These are phyloP conservation scores for Sipha maydis DNA, from an alignment of 2,888 invertebrate species.

Conservation along the genomic window DNA sequence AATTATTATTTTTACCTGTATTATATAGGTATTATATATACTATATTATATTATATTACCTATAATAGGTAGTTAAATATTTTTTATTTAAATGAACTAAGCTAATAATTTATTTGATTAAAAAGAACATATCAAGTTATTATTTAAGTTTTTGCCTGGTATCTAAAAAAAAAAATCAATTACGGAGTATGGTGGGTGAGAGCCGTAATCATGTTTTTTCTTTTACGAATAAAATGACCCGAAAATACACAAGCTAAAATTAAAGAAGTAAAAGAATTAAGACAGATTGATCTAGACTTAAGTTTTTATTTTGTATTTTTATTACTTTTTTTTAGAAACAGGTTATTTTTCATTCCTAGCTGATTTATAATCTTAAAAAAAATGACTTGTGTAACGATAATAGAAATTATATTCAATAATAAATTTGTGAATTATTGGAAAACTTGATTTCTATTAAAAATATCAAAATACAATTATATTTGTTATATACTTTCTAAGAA, in stretches of 20 bases:
- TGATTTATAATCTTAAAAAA: neutral
- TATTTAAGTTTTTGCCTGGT: too few species aligned
- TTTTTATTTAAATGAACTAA: neutral
- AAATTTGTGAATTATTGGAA: neutral
- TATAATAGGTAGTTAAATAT: too few species aligned
- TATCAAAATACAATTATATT: neutral
- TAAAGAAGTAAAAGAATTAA: slow-evolving; percentile 47
- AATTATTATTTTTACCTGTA: neutral
- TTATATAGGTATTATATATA: too few species aligned
- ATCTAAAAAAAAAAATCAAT: neutral
- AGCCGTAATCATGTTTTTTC: neutral
- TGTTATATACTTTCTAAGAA: neutral
- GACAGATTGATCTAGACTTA: slow-evolving; percentile 23
- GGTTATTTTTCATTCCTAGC: neutral
- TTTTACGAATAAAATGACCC: slow-evolving; percentile 43
- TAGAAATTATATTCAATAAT: neutral
- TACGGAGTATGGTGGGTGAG: neutral
- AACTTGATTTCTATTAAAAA: too few species aligned
- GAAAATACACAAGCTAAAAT: slow-evolving; percentile 7
- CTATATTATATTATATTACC: too few species aligned
- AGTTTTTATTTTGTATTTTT: slow-evolving; percentile 16
- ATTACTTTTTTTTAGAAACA: neutral
- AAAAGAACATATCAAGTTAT: neutral
- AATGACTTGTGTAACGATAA: neutral
- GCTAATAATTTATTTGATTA: neutral